phyloP scores from a whole-genome alignment of 1,140 invertebrate species.

The Anagrus nilaparvatae region DNA sequence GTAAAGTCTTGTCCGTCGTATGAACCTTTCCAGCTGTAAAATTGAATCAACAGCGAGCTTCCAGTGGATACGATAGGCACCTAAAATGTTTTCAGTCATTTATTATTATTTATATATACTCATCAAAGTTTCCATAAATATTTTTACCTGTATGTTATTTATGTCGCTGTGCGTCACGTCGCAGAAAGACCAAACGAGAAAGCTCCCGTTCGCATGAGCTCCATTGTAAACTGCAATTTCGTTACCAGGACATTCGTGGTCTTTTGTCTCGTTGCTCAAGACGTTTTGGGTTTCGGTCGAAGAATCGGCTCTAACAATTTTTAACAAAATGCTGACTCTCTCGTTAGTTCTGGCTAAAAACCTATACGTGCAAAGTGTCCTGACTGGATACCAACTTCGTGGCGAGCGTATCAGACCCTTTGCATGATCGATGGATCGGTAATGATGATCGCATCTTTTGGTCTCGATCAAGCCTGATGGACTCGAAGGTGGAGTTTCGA shows the following conservation, averaged over 20 bases:
- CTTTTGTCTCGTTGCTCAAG: conserved; percentile 22
- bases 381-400: conserved; percentile 30
- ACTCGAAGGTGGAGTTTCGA: conserved; percentile 11
- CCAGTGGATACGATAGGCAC: conserved; percentile 28
- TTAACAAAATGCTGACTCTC: conserved; percentile 27
- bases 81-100: conserved; percentile 7
- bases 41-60: conserved; percentile 29
- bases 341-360: conserved; percentile 27
- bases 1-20: conserved; percentile 33
- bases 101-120: too few species aligned
- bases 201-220: conserved; percentile 24
- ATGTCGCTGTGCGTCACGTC: conserved; percentile 31
- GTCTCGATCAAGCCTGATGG: not conserved
- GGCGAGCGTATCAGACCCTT: conserved; percentile 23
- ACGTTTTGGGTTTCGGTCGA: not conserved
- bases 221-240: conserved; percentile 34
- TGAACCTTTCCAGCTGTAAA: conserved; percentile 31
- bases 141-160: conserved; percentile 34
- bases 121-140: too few species aligned
- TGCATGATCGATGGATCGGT: conserved; percentile 20
- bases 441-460: conserved; percentile 24
- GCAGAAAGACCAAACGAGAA: conserved; percentile 33
- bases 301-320: conserved; percentile 25
- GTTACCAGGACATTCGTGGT: conserved; percentile 30
- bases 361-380: conserved; percentile 30